Base-by-base conservation (phyloP, 2,113 vertebrate species). In the Dicrurus megarhynchus region DNA sequence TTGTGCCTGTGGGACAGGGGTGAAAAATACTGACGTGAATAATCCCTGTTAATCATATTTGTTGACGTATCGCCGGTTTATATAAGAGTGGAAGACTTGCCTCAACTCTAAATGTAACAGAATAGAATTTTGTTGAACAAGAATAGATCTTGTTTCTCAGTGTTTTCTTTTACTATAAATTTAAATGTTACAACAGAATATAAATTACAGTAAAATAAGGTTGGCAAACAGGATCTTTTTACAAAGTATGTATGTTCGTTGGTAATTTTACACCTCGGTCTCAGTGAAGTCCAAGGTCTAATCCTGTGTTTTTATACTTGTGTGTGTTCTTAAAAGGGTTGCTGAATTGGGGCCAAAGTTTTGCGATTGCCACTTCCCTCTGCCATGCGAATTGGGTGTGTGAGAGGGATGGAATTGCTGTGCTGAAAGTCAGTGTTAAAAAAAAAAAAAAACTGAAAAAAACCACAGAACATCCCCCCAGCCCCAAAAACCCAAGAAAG, bases 341-440 rank as follows among this genome's bases (percentile, higher is more conserved):
- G 61, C 95, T 97, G 96, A 95, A 95, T 15, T 5, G 13, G 49
- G 87, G 92, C 94, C 93, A 97, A 39, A 79, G 84, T 74, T 69
- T 86, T 93, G 59, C 87, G 50, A 46, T 70, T 91, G 82, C 79
- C 95, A 65, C n/a, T 50, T 90, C 71, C 60, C 67, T 96, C 76
- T 84, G 86, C 87, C 56, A 19, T 59, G 30, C 15, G 17, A 97
- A 64, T 89, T 96, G 95, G 91, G 81, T 94, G 89, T 93, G 86
- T 28, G 69, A 97, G 90, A 96, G 89, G 92, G 97, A 95, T 89
- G 95, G 93, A 90, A 73, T 50, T 91, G 94, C 96, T 91, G 24
- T 95, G 94, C 97, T 97, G 87, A 95, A 97, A 96, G 95, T 97
- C 92, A 79, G 89, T 88, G 30, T 19, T 76, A 91, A 94, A 93